Base-by-base conservation (phyloP, 2,113 vertebrate genomes). In the Labeo catla region DNA sequence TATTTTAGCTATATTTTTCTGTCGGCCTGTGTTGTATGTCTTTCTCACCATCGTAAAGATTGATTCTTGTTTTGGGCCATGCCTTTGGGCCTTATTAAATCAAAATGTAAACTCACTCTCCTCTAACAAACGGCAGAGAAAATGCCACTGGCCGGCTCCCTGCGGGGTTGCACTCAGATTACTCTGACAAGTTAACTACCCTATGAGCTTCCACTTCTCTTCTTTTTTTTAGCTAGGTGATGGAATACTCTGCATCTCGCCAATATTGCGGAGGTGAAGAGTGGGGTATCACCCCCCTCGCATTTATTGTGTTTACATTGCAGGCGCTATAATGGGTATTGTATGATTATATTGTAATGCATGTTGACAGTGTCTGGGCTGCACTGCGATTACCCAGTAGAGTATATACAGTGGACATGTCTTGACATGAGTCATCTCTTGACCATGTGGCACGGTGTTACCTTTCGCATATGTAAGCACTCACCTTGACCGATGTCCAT, bases 81-180 rank as follows among this genome's bases (percentile, higher is more conserved):
- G 92, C 92, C 92, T 92, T 84, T 93, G 92, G 92, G 92, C 91
- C 89, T 95, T 92, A 93, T 94, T 94, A 93, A 94, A 93, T 93
- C 90, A 91, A 94, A 93, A 94, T 92, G 92, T 93, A 92, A 94
- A 94, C 91, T 91, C 92, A 89, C 88, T 90, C 86, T 87, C 87
- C 88, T 85, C 91, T 90, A 93, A 93, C 91, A 92, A 91, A 94
- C 92, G 89, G 93, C 84, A 92, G 90, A 84, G 84, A 92, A 94
- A 93, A 93, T 92, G 88, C 87, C 93, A 90, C 89, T 89, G 91
- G 92, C 91, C 90, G 88, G 82, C 84, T 88, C 57, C 83, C 86
- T 77, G 78, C 34, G 88, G 88, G 83, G 61, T 19, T 88, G 89
- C 88, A 88, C 86, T 88, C 81, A 90, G 89, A 92, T 93, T 93